Evolutionary conservation across 1,140 invertebrate species (phyloP), one percentile per base, ranked within the genome.

Genomic region (Asbolus verrucosus): DNA sequence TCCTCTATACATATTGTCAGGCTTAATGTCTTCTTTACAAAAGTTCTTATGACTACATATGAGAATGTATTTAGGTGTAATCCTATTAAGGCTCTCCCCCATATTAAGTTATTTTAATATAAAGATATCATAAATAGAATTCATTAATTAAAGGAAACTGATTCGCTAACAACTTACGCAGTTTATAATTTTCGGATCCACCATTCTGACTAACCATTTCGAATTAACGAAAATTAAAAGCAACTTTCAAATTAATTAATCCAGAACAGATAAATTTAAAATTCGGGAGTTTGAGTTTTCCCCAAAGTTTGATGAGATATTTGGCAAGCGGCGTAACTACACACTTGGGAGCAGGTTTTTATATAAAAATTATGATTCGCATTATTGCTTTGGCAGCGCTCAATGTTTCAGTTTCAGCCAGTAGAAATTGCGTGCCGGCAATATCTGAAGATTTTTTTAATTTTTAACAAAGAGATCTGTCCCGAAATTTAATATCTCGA

Each of bases 281-380:
- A 46, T 46, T 41, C 18, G 15, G 16, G 14, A 46, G 41, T 18
- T 46, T 46, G 41, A 46, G 41, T 46, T 46, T 46, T 46, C 15
- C n/a, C 41, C 2, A 46, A 46, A 46, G 41, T 46, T 46, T 46
- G 41, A 46, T 46, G 41, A 46, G 41, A 46, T 46, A 46, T 46
- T 19, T 46, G 14, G 41, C 41, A 46, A 46, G 41, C 4, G 41
- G 41, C 41, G n/a, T n/a, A 46, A 46, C 15, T 46, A 46, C n/a
- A n/a, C n/a, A 46, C 41, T 1, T 4, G 2, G 41, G 9, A 16
- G n/a, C 41, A 46, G 41, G 16, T 16, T 46, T 46, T 46, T 46
- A 18, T 18, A 19, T 46, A 27, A 3, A 27, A 46, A 46, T 46
- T 46, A 18, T 18, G 41, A 46, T 46, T 46, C 16, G 16, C 16